Conservation (phyloP, 2,888 invertebrate species). For the Drosophila pseudotakahashii region DNA sequence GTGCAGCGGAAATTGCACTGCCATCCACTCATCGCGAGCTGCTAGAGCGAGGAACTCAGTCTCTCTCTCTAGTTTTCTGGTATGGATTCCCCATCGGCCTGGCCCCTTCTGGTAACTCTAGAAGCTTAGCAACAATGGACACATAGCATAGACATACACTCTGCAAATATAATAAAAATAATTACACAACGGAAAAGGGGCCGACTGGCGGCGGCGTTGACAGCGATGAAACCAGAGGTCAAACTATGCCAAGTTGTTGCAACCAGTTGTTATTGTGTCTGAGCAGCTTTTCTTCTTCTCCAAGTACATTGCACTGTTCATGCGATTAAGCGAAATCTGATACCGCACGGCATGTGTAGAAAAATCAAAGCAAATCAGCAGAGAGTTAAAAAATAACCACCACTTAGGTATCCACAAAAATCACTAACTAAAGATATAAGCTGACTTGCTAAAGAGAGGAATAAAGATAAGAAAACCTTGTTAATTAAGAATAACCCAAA, state of each 20-base stretch:
- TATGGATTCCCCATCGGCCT: slow-evolving; percentile 21
- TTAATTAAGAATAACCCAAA: not conserved
- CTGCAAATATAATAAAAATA: slow-evolving; percentile 71
- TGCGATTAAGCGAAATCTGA: slow-evolving; percentile 75
- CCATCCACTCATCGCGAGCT: slow-evolving; percentile 19
- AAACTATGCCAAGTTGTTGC: slow-evolving; percentile 45
- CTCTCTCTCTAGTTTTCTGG: slow-evolving; percentile 11
- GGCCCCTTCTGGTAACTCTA: slow-evolving; percentile 31
- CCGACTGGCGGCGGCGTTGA: slow-evolving; percentile 38
- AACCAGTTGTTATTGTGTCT: slow-evolving; percentile 28
- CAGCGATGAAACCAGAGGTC: slow-evolving; percentile 60
- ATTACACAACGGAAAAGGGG: slow-evolving; percentile 66
- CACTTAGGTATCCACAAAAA: not conserved
- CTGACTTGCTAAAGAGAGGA: not conserved
- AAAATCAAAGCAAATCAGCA: slow-evolving; percentile 15
- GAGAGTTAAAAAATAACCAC: not conserved
- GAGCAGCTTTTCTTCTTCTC: slow-evolving; percentile 24
- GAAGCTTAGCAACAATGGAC: slow-evolving; percentile 28
- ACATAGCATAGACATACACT: slow-evolving; percentile 26
- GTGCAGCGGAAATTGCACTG: slow-evolving; percentile 47
- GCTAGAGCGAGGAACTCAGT: slow-evolving; percentile 26
- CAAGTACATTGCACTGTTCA: slow-evolving; percentile 67
- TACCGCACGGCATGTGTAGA: slow-evolving; percentile 34
- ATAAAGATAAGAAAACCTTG: not conserved
- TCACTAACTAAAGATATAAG: not conserved